Base-by-base conservation (phyloP, 2,113 vertebrate species). In the Grammomys surdaster region DNA sequence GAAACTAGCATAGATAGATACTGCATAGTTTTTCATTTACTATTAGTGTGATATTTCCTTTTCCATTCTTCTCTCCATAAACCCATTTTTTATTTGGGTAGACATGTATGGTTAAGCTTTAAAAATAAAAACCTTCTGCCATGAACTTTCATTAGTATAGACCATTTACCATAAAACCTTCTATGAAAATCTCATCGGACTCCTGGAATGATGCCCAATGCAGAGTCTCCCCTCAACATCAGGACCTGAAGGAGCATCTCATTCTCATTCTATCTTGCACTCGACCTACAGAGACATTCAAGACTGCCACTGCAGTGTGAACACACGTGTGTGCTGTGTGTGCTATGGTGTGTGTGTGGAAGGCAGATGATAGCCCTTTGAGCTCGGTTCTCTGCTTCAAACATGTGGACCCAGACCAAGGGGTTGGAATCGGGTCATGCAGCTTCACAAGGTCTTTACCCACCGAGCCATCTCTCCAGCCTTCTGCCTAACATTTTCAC, bases 1-100 rank as follows among this genome's bases (percentile, higher is more conserved):
- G 58, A 88, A 95, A 88, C 91, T 70, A 91, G 76, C 69, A 80
- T 67, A 81, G n/a, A 80, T 67, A 81, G n/a, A 77, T 60, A 88
- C 58, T 82, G 28, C 65, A 89, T 17, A 16, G 84, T 86, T 96
- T 93, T 90, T 63, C 76, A 43, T 81, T 76, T 90, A 90, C 69
- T 24, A 10, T 90, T 87, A 89, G n/a, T 10, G 36, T 90, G 26
- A 48, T 51, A 58, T 81, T 58, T 58, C 60, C 40, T 69, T 90
- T 72, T 69, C 51, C 20, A 65, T 67, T 20, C 43, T 80, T 90
- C 13, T 92, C 72, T 56, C 78, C 58, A 82, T 24, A 96, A 90
- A 56, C 46, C 46, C 14, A 56, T 80, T 26, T 22, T 80, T 89
- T 54, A 13, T 76, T 93, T 72, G 80, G 16, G n/a, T 69, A 88